Conservation (phyloP, 2,888 invertebrate genomes). For the Drosophila longiperda region DNA sequence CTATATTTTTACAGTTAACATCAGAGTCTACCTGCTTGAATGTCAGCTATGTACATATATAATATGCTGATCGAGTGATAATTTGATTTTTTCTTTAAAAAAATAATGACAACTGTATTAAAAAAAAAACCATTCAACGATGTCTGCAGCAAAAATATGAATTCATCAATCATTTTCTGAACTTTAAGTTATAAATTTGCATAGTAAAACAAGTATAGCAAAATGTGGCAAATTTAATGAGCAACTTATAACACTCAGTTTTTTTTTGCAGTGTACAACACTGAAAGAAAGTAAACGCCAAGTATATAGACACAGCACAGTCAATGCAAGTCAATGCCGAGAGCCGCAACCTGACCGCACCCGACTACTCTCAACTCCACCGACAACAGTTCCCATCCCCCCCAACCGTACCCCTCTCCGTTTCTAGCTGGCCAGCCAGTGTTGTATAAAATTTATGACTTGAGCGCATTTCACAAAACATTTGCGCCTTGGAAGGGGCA, state of each 20-base stretch:
- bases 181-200: background rate
- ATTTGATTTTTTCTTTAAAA: background rate
- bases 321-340: conserved; percentile 75
- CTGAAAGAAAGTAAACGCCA: conserved; percentile 58
- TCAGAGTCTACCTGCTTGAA: background rate
- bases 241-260: background rate
- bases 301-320: conserved; percentile 69
- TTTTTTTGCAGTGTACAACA: conserved; percentile 1
- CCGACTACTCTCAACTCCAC: background rate
- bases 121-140: background rate
- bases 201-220: background rate
- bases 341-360: conserved; percentile 21
- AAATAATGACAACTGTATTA: background rate
- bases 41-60: background rate
- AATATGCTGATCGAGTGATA: background rate
- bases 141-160: background rate
- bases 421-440: conserved; percentile 37
- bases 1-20: background rate
- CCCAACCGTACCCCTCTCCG: background rate
- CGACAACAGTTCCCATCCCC: background rate
- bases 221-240: background rate
- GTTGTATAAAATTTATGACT: conserved; percentile 77
- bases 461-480: conserved; percentile 78
- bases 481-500: conserved; percentile 68
- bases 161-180: background rate